Conservation (phyloP, 2,113 vertebrate species). For the Eclectus roratus region DNA sequence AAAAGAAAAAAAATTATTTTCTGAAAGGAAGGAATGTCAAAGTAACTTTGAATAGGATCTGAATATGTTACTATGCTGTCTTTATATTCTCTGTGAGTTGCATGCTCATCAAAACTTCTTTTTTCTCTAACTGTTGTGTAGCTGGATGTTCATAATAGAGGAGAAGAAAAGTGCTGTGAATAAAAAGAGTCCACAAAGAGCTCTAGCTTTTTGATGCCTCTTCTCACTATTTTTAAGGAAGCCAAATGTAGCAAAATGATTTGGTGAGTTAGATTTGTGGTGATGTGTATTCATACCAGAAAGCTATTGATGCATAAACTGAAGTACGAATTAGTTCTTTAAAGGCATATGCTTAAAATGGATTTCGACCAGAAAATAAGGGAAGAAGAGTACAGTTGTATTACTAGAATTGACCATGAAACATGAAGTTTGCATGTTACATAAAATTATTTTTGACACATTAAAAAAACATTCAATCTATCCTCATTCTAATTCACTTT, state of each 20-base stretch:
- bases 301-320: neutral
- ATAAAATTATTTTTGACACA: conserved; percentile 64
- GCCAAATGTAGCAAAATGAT: neutral
- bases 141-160: neutral
- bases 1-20: neutral
- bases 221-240: neutral
- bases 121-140: neutral
- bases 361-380: conserved; percentile 10
- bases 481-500: conserved; percentile 69
- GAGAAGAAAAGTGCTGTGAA: neutral
- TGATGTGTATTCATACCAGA: neutral
- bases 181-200: neutral
- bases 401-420: conserved; percentile 45
- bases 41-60: neutral
- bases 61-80: neutral
- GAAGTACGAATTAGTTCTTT: neutral
- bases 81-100: neutral
- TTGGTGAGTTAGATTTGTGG: neutral
- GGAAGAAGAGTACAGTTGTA: neutral
- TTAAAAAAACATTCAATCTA: conserved; percentile 56
- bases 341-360: neutral
- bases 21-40: neutral
- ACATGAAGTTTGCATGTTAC: conserved; percentile 50
- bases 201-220: neutral
- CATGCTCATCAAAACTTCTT: neutral